Evolutionary conservation across 2,797 vertebrate species (phyloP).

Genomic region (Nasua narica): DNA sequence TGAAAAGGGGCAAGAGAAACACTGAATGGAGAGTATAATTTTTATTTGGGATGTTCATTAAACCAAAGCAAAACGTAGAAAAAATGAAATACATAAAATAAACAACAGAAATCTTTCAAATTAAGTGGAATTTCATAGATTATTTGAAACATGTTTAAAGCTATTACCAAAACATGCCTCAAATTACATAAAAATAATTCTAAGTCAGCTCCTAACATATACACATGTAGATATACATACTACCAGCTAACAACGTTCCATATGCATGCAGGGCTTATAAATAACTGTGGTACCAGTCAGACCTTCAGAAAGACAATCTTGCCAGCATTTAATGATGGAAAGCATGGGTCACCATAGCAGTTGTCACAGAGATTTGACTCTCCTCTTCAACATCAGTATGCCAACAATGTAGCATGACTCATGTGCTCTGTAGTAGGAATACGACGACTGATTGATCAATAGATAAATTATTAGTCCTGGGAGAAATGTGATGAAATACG

Average conservation of each 20-base stretch:
- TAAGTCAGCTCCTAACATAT: neutral
- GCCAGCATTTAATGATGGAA: neutral
- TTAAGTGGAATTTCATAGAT: neutral
- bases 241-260: neutral
- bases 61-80: neutral
- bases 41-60: neutral
- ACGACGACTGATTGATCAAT: neutral
- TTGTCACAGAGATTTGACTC: neutral
- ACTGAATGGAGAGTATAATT: neutral
- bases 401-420: neutral
- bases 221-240: neutral
- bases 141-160: neutral
- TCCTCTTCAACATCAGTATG: neutral
- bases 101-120: neutral
- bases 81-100: neutral
- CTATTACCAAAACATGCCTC: neutral
- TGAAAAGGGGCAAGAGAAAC: neutral
- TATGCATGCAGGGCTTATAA: neutral
- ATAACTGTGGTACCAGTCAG: neutral
- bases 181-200: neutral
- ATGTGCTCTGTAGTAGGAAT: neutral
- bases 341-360: neutral
- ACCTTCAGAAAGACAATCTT: neutral
- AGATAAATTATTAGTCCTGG: neutral
- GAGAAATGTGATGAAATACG: neutral